Base-by-base conservation (phyloP, 2,113 vertebrate genomes). In the Suncus etruscus region DNA sequence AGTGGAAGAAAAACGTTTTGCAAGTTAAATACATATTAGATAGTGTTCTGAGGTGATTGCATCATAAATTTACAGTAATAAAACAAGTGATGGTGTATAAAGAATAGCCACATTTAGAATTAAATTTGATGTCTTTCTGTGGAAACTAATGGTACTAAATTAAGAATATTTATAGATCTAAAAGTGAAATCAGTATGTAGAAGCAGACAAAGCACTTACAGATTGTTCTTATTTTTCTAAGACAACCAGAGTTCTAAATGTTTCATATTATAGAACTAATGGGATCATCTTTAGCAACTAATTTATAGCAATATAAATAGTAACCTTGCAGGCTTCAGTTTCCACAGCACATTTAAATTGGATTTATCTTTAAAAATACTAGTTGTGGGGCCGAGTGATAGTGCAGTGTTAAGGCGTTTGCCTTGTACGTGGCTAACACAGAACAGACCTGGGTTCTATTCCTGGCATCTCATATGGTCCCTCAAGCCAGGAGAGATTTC, bases 101-200 rank as follows among this genome's bases (percentile, higher is more conserved):
- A 85, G 89, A 90, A 86, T 11, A 86, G 54, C 8, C 31, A 83
- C 10, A 75, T 47, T 10, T 9, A 88, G 18, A 29, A 87, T 22
- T 31, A 81, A 91, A 82, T 4, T 45, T 80, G 76, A 70, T 48
- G 65, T 1, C 14, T 90, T 92, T 89, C 12, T 80, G 12, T 90
- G 11, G 50, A 88, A 83, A 27, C n/a, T 92, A 92, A 87, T 89
- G 24, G 86, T 74, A 39, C 68, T 63, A 11, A 77, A 86, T 83
- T 20, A 86, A 87, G 73, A 81, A 58, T 91, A 89, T 90, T 87
- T 92, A 91, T 73, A 95, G 68, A 90, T 39, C 76, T 78, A 20
- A 84, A 73, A 85, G 27, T 73, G 11, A 83, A 93, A 86, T 73
- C 20, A 90, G 54, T 63, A 76, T 66, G 75, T 0, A 90, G 68